A percentile compares a stretch with the other conserved stretches of the same genome.
These are phyloP conservation scores for Mastomys coucha DNA, from an alignment of 2,113 vertebrate species.

Conservation along the genomic window DNA sequence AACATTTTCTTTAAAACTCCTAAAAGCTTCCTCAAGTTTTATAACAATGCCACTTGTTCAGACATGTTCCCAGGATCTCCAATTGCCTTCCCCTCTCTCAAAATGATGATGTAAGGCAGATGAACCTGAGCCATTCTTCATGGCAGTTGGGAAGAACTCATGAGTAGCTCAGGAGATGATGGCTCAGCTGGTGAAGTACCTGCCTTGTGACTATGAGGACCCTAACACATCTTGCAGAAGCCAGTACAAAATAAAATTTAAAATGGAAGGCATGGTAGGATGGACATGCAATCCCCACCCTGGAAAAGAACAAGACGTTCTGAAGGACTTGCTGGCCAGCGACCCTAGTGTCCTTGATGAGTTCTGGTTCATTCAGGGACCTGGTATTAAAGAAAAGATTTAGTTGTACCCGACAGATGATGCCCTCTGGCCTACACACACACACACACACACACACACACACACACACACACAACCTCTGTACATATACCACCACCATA, in stretches of 20 bases:
- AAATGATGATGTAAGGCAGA: neutral
- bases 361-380: neutral
- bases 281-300: neutral
- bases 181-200: neutral
- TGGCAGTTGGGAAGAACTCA: neutral
- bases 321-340: no score
- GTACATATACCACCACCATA: no score
- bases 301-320: neutral
- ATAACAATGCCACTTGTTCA: neutral
- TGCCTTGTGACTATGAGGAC: neutral
- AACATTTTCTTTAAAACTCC: constrained; percentile 38
- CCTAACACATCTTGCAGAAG: neutral
- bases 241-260: neutral
- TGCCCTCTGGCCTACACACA: neutral
- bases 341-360: no score
- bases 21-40: neutral
- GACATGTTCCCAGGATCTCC: neutral
- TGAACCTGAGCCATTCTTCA: rapidly evolving
- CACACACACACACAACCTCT: neutral
- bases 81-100: neutral
- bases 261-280: neutral
- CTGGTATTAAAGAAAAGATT: neutral
- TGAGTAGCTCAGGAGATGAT: neutral
- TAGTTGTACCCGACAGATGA: neutral
- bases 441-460: neutral